A percentile compares a stretch with the other conserved stretches of the same genome.
Conservation (phyloP, 2,797 vertebrate species). For the Anabas testudineus region DNA sequence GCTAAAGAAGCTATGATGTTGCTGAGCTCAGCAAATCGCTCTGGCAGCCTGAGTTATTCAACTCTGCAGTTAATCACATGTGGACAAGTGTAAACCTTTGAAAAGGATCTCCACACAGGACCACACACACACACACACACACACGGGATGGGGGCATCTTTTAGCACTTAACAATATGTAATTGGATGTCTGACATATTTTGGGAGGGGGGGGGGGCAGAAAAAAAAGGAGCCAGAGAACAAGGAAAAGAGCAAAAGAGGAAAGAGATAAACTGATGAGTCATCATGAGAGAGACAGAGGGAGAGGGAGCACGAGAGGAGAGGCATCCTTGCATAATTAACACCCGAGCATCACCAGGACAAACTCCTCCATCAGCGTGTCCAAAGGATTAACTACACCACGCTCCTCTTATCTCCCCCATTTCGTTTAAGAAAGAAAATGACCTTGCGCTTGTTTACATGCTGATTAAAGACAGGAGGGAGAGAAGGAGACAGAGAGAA, state of each 20-base stretch:
- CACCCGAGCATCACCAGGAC: constrained; percentile 74
- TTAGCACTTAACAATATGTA: constrained; percentile 8
- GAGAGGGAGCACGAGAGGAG: constrained; percentile 37
- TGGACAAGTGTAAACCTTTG: constrained; percentile 46
- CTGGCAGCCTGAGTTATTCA: constrained; percentile 50
- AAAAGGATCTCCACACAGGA: constrained; percentile 31
- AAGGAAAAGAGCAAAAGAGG: constrained; percentile 16
- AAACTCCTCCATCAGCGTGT: constrained; percentile 84
- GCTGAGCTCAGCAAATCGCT: constrained; percentile 66
- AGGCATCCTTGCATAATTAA: constrained; percentile 80
- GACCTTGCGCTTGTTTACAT: constrained; percentile 85
- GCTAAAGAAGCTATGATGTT: constrained; percentile 48
- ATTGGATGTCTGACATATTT: constrained; percentile 15
- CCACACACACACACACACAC: constrained; percentile 6
- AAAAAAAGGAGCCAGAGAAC: not conserved
- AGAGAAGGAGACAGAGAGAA: constrained; percentile 72
- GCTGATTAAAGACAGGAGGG: constrained; percentile 80
- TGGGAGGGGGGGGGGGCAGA: constrained; percentile 5
- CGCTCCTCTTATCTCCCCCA: constrained; percentile 78
- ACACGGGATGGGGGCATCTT: constrained; percentile 2
- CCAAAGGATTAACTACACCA: constrained; percentile 84
- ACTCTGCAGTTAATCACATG: constrained; percentile 63
- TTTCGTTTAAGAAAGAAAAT: constrained; percentile 82
- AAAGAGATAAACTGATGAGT: constrained; percentile 71
- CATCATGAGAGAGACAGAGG: constrained; percentile 52